A percentile compares a stretch with the other conserved stretches of the same genome.
Conservation (phyloP, 2,113 vertebrate species). For the Chionomys nivalis region DNA sequence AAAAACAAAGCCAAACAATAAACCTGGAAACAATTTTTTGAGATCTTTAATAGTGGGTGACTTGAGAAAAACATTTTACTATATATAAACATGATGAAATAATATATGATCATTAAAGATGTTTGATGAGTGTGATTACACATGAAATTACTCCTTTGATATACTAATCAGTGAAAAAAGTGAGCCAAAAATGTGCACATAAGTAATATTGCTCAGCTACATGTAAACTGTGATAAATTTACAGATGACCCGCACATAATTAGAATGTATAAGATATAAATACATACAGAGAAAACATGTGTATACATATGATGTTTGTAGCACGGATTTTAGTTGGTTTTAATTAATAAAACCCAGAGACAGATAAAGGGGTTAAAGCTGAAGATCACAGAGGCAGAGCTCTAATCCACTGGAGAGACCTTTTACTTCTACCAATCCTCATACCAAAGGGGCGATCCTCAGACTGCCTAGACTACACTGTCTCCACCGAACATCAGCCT, state of each 20-base stretch:
- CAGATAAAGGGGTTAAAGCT: too few relatives aligned
- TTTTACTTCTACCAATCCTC: too few relatives aligned
- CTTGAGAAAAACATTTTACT: background rate
- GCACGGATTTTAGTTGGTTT: too few relatives aligned
- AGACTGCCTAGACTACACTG: too few relatives aligned
- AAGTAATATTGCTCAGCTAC: background rate
- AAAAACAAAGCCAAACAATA: background rate
- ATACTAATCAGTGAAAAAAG: background rate
- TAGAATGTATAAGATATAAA: background rate
- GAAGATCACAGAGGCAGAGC: too few relatives aligned
- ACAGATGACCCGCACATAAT: background rate
- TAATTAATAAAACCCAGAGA: too few relatives aligned
- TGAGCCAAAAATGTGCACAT: background rate
- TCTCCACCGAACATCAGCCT: too few relatives aligned
- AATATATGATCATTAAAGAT: conserved; percentile 16
- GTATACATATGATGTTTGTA: background rate
- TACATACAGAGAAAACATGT: background rate
- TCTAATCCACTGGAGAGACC: too few relatives aligned
- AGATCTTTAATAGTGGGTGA: conserved; percentile 1
- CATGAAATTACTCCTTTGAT: background rate
- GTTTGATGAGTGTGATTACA: background rate
- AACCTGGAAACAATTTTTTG: background rate
- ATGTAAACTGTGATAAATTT: conserved; percentile 3
- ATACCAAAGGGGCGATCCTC: too few relatives aligned
- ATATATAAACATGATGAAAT: background rate